Evolutionary conservation across 2,888 invertebrate species (phyloP), one percentile per base, ranked within the genome.

Genomic region (Ephialtes manifestator): DNA sequence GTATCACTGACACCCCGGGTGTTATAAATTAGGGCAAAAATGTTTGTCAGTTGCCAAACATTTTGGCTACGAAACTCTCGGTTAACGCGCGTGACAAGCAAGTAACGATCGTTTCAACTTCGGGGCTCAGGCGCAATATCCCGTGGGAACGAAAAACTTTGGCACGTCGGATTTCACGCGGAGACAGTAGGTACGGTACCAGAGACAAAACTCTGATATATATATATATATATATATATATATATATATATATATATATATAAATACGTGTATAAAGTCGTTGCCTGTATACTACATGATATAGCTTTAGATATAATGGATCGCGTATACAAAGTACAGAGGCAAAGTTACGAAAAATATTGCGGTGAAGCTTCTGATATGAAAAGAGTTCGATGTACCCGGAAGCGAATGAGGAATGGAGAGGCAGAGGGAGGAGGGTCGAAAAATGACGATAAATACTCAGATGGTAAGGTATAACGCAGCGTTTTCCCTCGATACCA

Each of bases 381-480:
- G 15, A 51, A 46, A 75, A 10, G 43, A 70, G 60, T 63, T 70
- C 63, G 74, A 79, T 70, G 75, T 39, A 74, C 74, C 43, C 48
- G 75, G 48, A 78, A 72, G 70, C n/a, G 63, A 63, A 28, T 15
- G 35, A 70, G 70, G 39, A n/a, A 58, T 20, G 67, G 20, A 15
- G 71, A 13, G 68, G 43, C 53, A 43, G 28, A 51, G 39, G 15
- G 28, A 4, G 24, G 13, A 74, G 55, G 51, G 20, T 35, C 7
- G 53, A 28, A 75, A 83, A 79, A 83, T 83, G 60, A 79, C 83
- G 51, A 83, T 83, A 79, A 83, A 83, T 79, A 83, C 74, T 63
- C n/a, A 60, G 68, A 55, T 43, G 67, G 28, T 46, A 43, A 51
- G 60, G 74, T 70, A 70, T 78, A 83, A 78, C 74, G 28, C 58